Evolutionary conservation across 1,140 invertebrate genomes (phyloP).

Genomic region (Centruroides sculpturatus): DNA sequence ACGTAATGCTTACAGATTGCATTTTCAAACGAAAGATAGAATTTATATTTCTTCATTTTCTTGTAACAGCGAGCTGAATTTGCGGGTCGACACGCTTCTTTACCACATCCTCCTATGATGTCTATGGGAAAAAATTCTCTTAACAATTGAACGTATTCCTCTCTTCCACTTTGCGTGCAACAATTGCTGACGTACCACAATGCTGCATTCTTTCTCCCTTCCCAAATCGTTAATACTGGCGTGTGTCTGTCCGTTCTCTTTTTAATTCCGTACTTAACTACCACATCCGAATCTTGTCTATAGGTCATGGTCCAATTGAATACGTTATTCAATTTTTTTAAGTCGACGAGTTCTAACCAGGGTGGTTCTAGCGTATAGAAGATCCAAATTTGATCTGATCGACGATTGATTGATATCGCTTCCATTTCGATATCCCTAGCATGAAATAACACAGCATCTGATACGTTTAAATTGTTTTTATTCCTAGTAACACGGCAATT

Average conservation of each 20-base stretch:
- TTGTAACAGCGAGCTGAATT: conserved; percentile 16
- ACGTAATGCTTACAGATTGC: conserved; percentile 33
- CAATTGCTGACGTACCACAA: conserved; percentile 32
- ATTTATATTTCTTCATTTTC: conserved; percentile 22
- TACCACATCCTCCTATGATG: conserved; percentile 26
- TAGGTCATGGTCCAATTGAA: conserved; percentile 29
- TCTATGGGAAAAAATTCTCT: conserved; percentile 22
- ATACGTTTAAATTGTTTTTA: background rate
- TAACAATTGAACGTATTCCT: conserved; percentile 21
- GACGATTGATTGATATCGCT: background rate
- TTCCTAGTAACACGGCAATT: conserved; percentile 12
- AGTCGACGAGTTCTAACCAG: conserved; percentile 4
- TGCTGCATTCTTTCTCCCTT: conserved; percentile 26
- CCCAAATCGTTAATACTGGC: too few species aligned
- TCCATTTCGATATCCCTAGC: conserved; percentile 8
- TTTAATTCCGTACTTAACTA: conserved; percentile 6
- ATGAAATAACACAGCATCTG: conserved; percentile 18
- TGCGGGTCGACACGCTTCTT: conserved; percentile 17
- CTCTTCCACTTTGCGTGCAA: conserved; percentile 16
- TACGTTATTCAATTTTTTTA: conserved; percentile 10
- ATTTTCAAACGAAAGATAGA: conserved; percentile 36
- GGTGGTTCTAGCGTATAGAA: conserved; percentile 17
- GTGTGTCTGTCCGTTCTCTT: background rate
- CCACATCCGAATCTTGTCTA: conserved; percentile 19
- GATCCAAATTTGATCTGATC: conserved; percentile 11